Evolutionary conservation across 2,113 vertebrate species (phyloP).

Genomic region (Oreochromis aureus): DNA sequence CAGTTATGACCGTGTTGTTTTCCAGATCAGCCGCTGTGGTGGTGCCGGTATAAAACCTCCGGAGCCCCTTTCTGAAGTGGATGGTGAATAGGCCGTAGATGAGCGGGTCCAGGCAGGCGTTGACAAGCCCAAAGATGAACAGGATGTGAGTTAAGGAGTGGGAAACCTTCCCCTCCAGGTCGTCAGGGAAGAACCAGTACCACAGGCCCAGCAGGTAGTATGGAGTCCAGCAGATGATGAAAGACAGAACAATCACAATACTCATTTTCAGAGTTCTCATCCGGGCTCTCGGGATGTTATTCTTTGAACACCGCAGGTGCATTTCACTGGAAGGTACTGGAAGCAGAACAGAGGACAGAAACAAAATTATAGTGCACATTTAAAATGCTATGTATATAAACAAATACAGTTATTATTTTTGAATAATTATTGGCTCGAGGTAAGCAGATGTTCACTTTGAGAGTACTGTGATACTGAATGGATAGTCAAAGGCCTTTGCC

Average conservation of each 20-base stretch:
- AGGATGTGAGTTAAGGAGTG: slow-evolving; percentile 74
- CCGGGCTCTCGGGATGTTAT: slow-evolving; percentile 75
- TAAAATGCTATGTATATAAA: background rate
- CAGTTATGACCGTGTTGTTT: slow-evolving; percentile 55
- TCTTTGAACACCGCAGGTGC: slow-evolving; percentile 71
- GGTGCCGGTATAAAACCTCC: slow-evolving; percentile 36
- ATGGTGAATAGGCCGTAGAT: slow-evolving; percentile 73
- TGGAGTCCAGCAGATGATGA: slow-evolving; percentile 73
- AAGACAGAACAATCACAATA: slow-evolving; percentile 72
- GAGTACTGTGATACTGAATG: background rate
- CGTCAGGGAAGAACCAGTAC: slow-evolving; percentile 75
- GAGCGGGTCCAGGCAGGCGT: slow-evolving; percentile 71
- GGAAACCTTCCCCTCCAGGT: slow-evolving; percentile 70
- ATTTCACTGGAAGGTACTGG: slow-evolving; percentile 66
- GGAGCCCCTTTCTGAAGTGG: slow-evolving; percentile 55
- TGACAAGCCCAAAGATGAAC: slow-evolving; percentile 73
- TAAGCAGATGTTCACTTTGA: background rate
- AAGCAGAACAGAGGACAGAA: background rate
- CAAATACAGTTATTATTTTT: background rate
- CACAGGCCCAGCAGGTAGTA: slow-evolving; percentile 74
- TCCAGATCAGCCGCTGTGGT: background rate
- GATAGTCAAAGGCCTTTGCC: background rate
- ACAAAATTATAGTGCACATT: background rate
- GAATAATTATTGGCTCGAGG: fast-evolving
- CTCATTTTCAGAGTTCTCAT: slow-evolving; percentile 77